phyloP scores from a whole-genome alignment of 2,113 vertebrate genomes.

The Osmerus eperlanus region DNA sequence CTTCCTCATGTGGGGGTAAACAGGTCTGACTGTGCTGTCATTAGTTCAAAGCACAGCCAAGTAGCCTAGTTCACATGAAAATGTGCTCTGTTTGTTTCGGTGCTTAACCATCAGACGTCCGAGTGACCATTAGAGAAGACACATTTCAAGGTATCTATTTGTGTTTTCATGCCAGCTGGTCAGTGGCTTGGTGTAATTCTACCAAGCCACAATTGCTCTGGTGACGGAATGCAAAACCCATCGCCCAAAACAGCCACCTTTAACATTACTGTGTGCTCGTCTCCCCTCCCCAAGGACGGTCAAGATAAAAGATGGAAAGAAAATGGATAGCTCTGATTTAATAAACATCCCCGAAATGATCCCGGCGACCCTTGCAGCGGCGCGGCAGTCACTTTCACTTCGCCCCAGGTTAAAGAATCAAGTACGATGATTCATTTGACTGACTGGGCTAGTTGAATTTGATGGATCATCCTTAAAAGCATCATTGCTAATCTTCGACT shows the following conservation, averaged over 20 bases:
- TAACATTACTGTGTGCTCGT: constrained; percentile 71
- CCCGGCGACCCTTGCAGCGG: constrained; percentile 61
- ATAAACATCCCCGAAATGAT: constrained; percentile 75
- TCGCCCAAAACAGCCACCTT: constrained; percentile 69
- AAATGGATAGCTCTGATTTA: constrained; percentile 79
- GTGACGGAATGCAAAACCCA: constrained; percentile 59
- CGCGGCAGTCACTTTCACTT: constrained; percentile 76
- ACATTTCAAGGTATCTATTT: constrained; percentile 56
- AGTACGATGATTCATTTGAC: constrained; percentile 97
- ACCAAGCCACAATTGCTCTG: constrained; percentile 25
- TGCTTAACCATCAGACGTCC: constrained; percentile 17
- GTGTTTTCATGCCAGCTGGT: constrained; percentile 23
- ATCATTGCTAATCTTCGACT: constrained; percentile 99
- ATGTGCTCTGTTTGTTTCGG: constrained; percentile 43
- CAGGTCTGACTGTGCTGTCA: constrained; percentile 65
- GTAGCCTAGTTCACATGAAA: constrained; percentile 58
- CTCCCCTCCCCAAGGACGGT: constrained; percentile 68
- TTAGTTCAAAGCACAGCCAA: constrained; percentile 63
- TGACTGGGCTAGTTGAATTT: constrained; percentile 99
- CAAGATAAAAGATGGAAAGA: constrained; percentile 75
- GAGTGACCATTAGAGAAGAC: constrained; percentile 6
- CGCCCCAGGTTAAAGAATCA: constrained; percentile 82
- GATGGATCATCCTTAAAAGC: constrained; percentile 99
- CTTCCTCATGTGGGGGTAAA: constrained; percentile 71
- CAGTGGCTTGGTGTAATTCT: no score